Base-by-base conservation (phyloP, 2,888 invertebrate species). In the Apantesis nais region DNA sequence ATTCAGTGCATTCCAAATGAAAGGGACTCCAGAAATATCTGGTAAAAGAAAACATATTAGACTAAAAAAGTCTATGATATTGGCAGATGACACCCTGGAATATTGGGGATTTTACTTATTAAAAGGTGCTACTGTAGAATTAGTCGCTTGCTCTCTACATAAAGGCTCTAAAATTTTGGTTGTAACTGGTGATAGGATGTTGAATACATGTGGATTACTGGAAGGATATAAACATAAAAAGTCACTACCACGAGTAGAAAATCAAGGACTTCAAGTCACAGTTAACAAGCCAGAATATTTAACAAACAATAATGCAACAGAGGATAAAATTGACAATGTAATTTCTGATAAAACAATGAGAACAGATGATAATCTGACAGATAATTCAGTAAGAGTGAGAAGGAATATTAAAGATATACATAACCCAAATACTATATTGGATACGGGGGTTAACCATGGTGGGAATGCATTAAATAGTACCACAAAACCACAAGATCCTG, bases 21-120 rank as follows among this genome's bases (percentile, higher is more conserved):
- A 95, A 77, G 96, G 96, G 29, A 96, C 95, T 78, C 98, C 98
- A 8, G 96, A 96, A 91, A 93, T 97, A 74, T 96, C 97, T 65
- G 93, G 95, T 71, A 96, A 96, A 83, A 96, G 96, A 67, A 97
- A 97, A 89, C 97, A 97, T 85, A 97, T 98, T 79, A 94, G 97
- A 78, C 92, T 98, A 80, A 97, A 97, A 87, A 98, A 98, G 86
- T 97, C 97, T 11, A 97, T 98, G 97, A 96, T 95, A 3, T 90
- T 98, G 75, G 98, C 97, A 0, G 98, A 98, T 88, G 98, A 98
- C 83, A 98, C 98, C 16, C 91, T 98, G 52, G 98, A 98, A 89
- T 98, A 98, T 89, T 98, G 98, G 98, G 98, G 98, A 4, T 98
- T 98, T 91, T 98, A 97, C 92, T 93, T 98, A 64, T 93, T 97